Base-by-base conservation (phyloP, 2,888 invertebrate genomes). In the Timema podura region DNA sequence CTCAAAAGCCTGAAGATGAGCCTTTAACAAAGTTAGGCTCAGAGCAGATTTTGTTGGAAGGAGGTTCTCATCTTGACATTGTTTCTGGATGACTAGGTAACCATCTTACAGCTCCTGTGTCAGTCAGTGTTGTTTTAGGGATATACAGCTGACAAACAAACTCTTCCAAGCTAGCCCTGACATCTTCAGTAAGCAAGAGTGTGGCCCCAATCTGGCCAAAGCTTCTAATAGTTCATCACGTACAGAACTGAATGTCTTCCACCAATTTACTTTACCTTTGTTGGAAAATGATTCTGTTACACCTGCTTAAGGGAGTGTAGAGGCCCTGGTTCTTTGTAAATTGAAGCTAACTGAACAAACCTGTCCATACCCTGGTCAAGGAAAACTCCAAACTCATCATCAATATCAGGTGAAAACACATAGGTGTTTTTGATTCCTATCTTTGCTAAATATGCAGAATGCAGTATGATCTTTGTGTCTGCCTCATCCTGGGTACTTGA, bases 241-340 rank as follows among this genome's bases (percentile, higher is more conserved):
- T 16, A n/a, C 0, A 57, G 57, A 57, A 57, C n/a, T 57, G 15
- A 57, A 57, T 57, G n/a, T n/a, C 30, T 57, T 57, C 57, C 54
- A 54, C 54, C 13, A 57, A n/a, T 7, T 57, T 8, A n/a, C 9
- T 30, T 57, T 57, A 0, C 13, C 57, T 13, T 57, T n/a, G 13
- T 6, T 5, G 15, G 57, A 13, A 57, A 57, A 57, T 57, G 57
- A 57, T 57, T 6, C 57, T 11, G 8, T 57, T 57, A 57, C 15
- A 57, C n/a, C 0, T 57, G 57, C 2, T 11, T n/a, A 13, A 9
- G 13, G 30, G 9, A 57, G 57, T 57, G 15, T 0, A n/a, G 57
- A 8, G 13, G 13, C 30, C 57, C n/a, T 8, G 6, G 13, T 57
- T 15, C 9, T 13, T n/a, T 57, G 57, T 54, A 11, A 11, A 54